Percentiles rank a stretch among this genome's conserved stretches.
Conservation (phyloP, 2,888 invertebrate genomes). For the Noctua janthina region DNA sequence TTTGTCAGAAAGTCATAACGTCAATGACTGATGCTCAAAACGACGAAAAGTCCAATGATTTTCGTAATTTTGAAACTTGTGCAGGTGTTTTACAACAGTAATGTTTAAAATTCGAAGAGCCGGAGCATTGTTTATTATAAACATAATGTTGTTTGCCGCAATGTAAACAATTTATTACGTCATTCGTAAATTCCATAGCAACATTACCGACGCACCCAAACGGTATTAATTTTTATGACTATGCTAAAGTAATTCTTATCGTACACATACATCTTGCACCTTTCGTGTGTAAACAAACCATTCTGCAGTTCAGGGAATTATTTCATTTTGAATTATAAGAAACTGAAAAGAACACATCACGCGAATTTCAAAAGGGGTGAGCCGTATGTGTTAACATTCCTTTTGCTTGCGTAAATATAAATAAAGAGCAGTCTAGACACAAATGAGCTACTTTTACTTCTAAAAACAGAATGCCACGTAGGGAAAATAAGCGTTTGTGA, state of each 20-base stretch:
- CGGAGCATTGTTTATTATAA: slow-evolving; percentile 19
- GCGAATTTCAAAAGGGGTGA: background rate
- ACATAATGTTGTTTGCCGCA: slow-evolving; percentile 16
- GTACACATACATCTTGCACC: slow-evolving; percentile 34
- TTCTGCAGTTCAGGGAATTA: slow-evolving; percentile 25
- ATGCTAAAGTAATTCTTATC: slow-evolving; percentile 38
- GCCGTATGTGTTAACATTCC: background rate
- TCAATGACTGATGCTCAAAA: background rate
- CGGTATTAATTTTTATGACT: slow-evolving; percentile 40
- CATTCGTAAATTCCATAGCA: slow-evolving; percentile 35
- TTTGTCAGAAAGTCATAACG: background rate
- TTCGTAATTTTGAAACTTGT: background rate
- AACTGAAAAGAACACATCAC: background rate
- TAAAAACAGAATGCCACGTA: background rate
- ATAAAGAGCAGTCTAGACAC: background rate
- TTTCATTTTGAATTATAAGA: background rate
- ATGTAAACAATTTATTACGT: slow-evolving; percentile 40
- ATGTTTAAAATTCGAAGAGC: slow-evolving; percentile 21
- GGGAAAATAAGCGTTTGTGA: background rate
- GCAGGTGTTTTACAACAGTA: slow-evolving; percentile 1
- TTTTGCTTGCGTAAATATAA: background rate
- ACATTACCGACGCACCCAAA: slow-evolving; percentile 15
- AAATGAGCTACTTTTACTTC: background rate
- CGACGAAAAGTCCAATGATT: background rate
- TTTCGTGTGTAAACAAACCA: slow-evolving; percentile 36